phyloP scores from a whole-genome alignment of 2,888 invertebrate genomes.

The Tinea pellionella region DNA sequence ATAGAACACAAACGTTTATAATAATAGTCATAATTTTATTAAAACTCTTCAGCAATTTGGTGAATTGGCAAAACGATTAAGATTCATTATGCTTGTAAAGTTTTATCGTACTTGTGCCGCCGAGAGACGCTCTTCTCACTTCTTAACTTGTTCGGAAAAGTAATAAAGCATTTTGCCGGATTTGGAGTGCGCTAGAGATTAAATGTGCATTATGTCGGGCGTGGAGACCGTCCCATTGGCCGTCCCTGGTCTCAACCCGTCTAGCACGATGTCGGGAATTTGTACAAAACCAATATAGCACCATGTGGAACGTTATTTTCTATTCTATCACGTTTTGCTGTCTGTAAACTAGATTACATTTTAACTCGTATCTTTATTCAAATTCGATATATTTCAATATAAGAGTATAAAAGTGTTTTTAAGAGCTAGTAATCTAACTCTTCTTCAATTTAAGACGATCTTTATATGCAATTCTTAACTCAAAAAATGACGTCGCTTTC shows the following conservation, averaged over 20 bases:
- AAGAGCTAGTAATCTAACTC: no score
- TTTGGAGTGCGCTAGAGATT: conserved; percentile 47
- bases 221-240: conserved; percentile 4
- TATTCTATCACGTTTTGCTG: conserved; percentile 2
- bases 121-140: conserved; percentile 32
- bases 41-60: conserved; percentile 59
- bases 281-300: not conserved
- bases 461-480: no score
- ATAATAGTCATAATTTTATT: conserved; percentile 4
- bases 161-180: conserved; percentile 67
- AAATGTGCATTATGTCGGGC: conserved; percentile 52
- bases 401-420: not conserved
- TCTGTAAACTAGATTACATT: not conserved
- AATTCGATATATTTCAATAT: not conserved
- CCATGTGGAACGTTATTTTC: not conserved
- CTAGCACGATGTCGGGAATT: not conserved
- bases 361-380: not conserved
- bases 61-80: conserved; percentile 59
- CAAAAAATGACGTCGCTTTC: no score
- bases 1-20: conserved; percentile 3
- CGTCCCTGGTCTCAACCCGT: not conserved
- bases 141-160: conserved; percentile 49
- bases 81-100: conserved; percentile 67
- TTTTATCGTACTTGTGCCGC: conserved; percentile 44
- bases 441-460: no score